Evolutionary conservation across 2,113 vertebrate genomes (phyloP).

Genomic region (Delphinapterus leucas): DNA sequence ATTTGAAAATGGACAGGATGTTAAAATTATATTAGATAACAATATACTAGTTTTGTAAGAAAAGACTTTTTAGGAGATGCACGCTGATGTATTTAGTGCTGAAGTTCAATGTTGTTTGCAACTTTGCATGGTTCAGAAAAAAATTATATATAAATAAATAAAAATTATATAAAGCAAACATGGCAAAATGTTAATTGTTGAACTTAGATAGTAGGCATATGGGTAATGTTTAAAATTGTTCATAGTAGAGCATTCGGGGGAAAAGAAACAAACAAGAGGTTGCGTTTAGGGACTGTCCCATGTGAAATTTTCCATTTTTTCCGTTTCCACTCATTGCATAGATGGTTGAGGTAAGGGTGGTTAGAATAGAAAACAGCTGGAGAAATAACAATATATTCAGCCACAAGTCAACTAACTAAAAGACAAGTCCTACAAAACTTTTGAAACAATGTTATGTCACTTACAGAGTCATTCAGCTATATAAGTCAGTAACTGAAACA

Average conservation of each 20-base stretch:
- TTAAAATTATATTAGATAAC: background rate
- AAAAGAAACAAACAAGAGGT: background rate
- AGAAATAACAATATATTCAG: background rate
- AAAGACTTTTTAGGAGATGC: background rate
- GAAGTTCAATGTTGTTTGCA: background rate
- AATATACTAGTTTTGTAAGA: background rate
- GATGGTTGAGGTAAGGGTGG: background rate
- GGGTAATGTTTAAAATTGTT: background rate
- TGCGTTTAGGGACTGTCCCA: background rate
- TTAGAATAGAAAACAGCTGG: background rate
- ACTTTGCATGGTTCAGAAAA: background rate
- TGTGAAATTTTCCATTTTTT: background rate
- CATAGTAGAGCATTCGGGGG: background rate
- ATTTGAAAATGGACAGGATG: background rate
- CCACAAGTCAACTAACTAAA: constrained; percentile 5
- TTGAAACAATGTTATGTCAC: background rate
- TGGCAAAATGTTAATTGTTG: background rate
- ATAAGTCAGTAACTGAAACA: background rate
- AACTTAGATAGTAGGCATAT: background rate
- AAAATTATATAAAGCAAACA: background rate
- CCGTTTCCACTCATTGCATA: background rate
- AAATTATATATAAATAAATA: background rate
- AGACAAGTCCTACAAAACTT: background rate
- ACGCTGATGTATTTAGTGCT: background rate
- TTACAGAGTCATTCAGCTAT: background rate